These are phyloP conservation scores for Rostratula benghalensis DNA, from an alignment of 2,113 vertebrate species.

Conservation along the genomic window DNA sequence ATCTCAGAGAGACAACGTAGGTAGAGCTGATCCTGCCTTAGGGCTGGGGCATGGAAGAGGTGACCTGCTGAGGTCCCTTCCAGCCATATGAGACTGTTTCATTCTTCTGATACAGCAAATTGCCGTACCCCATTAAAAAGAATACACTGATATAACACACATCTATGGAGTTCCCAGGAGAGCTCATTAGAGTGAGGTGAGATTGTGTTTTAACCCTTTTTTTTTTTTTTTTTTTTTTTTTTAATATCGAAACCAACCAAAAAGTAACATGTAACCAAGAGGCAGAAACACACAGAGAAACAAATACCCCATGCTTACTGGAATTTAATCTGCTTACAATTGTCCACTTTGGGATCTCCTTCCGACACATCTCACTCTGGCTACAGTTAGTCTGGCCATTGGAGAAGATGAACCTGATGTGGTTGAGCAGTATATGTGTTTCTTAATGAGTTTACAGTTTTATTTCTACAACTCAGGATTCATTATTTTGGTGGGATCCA, in stretches of 20 bases:
- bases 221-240: background rate
- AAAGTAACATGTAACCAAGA: background rate
- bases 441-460: background rate
- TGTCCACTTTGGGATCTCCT: background rate
- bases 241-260: background rate
- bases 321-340: background rate
- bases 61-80: slow-evolving; percentile 38
- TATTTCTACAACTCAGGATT: background rate
- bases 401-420: background rate
- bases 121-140: slow-evolving; percentile 27
- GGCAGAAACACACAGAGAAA: background rate
- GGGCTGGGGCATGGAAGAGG: background rate
- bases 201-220: background rate
- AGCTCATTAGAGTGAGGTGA: slow-evolving; percentile 54
- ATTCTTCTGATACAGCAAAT: slow-evolving; percentile 37
- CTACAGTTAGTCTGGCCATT: background rate
- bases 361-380: background rate
- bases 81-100: background rate
- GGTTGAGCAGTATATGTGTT: background rate
- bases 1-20: background rate
- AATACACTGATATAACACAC: background rate
- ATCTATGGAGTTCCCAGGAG: background rate
- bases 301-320: background rate
- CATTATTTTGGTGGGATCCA: background rate
- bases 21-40: slow-evolving; percentile 40